phyloP scores from a whole-genome alignment of 2,113 vertebrate species.

The Nicator chloris region DNA sequence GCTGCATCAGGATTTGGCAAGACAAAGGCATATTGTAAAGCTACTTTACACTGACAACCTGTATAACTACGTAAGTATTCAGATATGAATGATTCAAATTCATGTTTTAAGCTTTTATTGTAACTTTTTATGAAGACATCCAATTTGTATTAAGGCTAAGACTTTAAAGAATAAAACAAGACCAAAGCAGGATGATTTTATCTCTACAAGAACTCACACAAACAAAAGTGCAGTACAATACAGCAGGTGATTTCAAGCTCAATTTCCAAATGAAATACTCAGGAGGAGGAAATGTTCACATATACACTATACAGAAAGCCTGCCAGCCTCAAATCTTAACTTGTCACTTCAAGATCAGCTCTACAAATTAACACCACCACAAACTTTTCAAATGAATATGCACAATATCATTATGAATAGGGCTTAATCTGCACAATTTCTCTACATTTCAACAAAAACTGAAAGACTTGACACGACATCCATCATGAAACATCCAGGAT shows the following conservation, averaged over 20 bases:
- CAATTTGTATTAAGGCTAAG: background rate
- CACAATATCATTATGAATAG: background rate
- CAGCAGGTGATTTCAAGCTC: constrained; percentile 14
- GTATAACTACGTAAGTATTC: background rate
- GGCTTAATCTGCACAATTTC: background rate
- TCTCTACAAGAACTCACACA: background rate
- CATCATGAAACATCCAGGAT: constrained; percentile 37
- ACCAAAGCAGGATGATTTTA: background rate
- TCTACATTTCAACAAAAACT: constrained; percentile 5
- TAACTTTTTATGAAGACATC: background rate
- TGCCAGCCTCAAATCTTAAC: background rate
- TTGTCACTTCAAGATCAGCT: background rate
- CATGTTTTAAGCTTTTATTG: background rate
- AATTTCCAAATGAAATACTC: background rate
- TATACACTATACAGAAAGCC: background rate
- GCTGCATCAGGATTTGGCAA: background rate
- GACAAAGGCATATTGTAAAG: constrained; percentile 7
- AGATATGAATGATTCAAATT: background rate
- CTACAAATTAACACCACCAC: background rate
- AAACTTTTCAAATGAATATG: constrained; percentile 35
- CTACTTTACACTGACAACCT: background rate
- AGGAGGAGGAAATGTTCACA: background rate
- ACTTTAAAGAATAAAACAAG: background rate
- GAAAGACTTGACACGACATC: constrained; percentile 48
- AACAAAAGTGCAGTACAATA: background rate